These are phyloP conservation scores for Adrianichthys oophorus DNA, from an alignment of 2,797 vertebrate species.

Conservation along the genomic window DNA sequence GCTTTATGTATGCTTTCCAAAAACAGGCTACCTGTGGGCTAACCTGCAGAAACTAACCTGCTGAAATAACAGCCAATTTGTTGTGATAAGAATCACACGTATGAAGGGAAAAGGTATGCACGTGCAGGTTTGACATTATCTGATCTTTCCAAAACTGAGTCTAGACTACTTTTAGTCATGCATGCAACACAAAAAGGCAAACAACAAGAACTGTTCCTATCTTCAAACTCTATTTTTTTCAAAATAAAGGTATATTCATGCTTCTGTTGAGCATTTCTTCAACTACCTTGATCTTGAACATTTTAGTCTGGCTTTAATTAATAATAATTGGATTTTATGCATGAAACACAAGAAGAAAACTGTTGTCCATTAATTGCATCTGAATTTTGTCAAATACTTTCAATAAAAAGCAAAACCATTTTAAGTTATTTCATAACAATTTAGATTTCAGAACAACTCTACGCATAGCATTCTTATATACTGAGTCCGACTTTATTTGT, in stretches of 20 bases:
- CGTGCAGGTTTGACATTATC: constrained; percentile 21
- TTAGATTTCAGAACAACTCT: constrained; percentile 6
- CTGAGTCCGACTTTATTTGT: constrained; percentile 25
- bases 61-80: constrained; percentile 31
- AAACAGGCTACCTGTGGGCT: constrained; percentile 14
- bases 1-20: constrained; percentile 9
- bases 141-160: constrained; percentile 32
- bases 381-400: background rate
- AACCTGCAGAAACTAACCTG: constrained; percentile 16
- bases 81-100: constrained; percentile 46
- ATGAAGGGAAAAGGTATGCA: constrained; percentile 39
- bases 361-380: constrained; percentile 4
- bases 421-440: background rate
- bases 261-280: too few species aligned
- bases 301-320: too few species aligned
- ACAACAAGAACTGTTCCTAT: constrained; percentile 29
- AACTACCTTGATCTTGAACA: too few species aligned
- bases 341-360: too few species aligned
- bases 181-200: constrained; percentile 17
- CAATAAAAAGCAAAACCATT: background rate
- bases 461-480: constrained; percentile 9
- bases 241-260: too few species aligned
- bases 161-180: constrained; percentile 23
- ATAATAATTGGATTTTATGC: too few species aligned
- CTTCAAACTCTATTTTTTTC: too few species aligned